Conservation (phyloP, 2,113 vertebrate species). For the Spea multiplicata region DNA sequence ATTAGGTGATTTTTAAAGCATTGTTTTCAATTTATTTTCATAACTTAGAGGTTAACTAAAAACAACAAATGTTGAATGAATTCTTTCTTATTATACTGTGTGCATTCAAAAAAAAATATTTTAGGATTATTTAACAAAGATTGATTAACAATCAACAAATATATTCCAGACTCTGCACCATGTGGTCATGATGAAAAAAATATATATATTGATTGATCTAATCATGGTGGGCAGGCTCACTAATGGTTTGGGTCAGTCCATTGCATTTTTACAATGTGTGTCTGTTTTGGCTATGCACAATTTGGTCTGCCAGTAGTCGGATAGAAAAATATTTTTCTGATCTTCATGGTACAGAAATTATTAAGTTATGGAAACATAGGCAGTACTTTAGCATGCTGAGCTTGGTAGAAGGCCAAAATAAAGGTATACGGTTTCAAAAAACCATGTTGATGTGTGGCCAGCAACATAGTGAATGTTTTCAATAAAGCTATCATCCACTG, state of each 20-base stretch:
- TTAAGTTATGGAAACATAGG: slow-evolving; percentile 18
- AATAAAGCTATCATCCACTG: background rate
- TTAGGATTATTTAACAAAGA: background rate
- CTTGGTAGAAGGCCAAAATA: background rate
- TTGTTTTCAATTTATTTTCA: no score
- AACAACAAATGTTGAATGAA: no score
- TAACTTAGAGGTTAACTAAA: no score
- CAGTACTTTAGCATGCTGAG: slow-evolving; percentile 1
- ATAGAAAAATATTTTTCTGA: slow-evolving; percentile 8
- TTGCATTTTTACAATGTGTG: background rate
- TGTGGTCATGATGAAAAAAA: background rate
- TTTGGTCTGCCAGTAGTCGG: slow-evolving; percentile 16
- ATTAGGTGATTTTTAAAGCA: no score
- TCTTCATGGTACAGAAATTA: slow-evolving; percentile 3
- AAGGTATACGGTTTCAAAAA: background rate
- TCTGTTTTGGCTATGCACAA: background rate
- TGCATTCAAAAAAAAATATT: no score
- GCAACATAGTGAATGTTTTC: background rate
- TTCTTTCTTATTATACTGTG: no score
- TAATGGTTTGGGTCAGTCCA: slow-evolving; percentile 1
- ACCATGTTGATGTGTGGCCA: background rate
- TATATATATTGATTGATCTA: background rate
- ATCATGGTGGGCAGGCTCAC: background rate
- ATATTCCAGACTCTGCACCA: background rate
- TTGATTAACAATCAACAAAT: background rate